phyloP scores from a whole-genome alignment of 2,797 vertebrate species.

The Chromobotia macracanthus region DNA sequence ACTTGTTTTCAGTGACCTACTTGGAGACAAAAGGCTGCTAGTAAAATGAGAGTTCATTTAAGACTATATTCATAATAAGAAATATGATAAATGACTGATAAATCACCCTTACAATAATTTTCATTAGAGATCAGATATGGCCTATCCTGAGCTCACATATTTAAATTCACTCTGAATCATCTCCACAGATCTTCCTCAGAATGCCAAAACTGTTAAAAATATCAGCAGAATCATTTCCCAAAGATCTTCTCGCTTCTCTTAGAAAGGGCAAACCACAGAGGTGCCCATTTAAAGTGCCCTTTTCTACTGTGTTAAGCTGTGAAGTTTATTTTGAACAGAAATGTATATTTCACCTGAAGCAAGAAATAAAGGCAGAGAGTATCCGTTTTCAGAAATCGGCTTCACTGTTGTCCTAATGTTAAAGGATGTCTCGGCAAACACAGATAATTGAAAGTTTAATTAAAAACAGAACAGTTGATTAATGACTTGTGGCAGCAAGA shows the following conservation, averaged over 20 bases:
- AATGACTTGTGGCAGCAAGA: neutral
- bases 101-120: no score
- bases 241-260: conserved; percentile 2
- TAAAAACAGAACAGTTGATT: neutral
- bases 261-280: conserved; percentile 12
- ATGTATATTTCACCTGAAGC: no score
- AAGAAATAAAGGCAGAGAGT: neutral
- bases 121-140: conserved; percentile 17
- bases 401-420: neutral
- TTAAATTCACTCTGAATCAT: conserved; percentile 1
- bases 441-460: neutral
- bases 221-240: conserved; percentile 4
- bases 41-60: conserved; percentile 21
- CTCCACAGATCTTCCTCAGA: conserved; percentile 21
- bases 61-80: neutral
- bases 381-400: no score
- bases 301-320: neutral
- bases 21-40: conserved; percentile 56
- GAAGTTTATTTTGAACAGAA: no score
- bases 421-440: neutral
- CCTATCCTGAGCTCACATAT: conserved; percentile 8
- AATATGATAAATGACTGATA: conserved; percentile 6
- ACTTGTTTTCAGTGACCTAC: conserved; percentile 64
- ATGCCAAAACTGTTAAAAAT: conserved; percentile 46
- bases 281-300: neutral